Conservation (phyloP, 2,888 invertebrate genomes). For the Gymnocheta viridis region DNA sequence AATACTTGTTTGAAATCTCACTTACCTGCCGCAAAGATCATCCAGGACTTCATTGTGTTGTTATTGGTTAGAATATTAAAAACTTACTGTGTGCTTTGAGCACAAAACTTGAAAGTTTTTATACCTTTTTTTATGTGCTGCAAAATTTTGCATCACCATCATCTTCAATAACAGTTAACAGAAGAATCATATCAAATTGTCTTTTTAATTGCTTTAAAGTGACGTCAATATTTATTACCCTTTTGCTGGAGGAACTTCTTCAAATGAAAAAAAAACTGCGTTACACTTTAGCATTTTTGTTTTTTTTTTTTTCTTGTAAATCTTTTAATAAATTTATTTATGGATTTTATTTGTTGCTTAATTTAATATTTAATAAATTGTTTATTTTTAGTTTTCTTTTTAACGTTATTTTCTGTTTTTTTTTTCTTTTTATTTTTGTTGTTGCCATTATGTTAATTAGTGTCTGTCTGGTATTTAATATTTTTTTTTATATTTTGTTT, state of each 20-base stretch:
- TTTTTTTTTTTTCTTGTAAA: too few relatives aligned
- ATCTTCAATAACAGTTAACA: background rate
- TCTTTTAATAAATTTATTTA: slow-evolving; percentile 38
- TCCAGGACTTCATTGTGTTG: slow-evolving; percentile 55
- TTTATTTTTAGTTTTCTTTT: background rate
- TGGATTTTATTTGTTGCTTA: background rate
- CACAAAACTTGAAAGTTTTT: slow-evolving; percentile 29
- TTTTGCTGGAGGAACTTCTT: background rate
- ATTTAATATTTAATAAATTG: background rate
- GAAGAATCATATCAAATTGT: background rate
- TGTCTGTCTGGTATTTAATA: background rate
- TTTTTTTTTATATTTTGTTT: background rate
- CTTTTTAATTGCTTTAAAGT: background rate
- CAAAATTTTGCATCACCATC: too few relatives aligned
- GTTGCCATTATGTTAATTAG: slow-evolving; percentile 39
- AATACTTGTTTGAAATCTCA: background rate
- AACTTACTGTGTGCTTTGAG: slow-evolving; percentile 24
- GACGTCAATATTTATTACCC: slow-evolving; percentile 30
- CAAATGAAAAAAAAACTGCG: slow-evolving; percentile 1
- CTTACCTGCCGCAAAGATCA: slow-evolving; percentile 75
- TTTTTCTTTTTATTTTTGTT: background rate
- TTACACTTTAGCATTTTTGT: background rate
- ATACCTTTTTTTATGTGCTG: slow-evolving; percentile 25
- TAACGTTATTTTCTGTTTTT: background rate
- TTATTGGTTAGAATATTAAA: background rate